A percentile compares a stretch with the other conserved stretches of the same genome.
Conservation (phyloP, 1,140 invertebrate genomes). For the Drosophila tropicalis region DNA sequence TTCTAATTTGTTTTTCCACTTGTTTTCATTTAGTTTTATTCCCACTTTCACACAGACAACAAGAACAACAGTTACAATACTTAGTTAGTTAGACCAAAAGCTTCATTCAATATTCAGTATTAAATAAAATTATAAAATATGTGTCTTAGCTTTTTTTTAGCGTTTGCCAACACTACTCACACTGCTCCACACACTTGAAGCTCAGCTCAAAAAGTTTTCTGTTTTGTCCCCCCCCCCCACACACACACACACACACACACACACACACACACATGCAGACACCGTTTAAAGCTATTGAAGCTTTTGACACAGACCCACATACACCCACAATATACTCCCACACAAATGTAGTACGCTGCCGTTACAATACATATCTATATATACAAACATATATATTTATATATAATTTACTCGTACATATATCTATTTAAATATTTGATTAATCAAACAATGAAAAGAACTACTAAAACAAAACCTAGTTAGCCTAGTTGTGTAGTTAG, state of each 20-base stretch:
- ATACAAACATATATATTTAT: conserved; percentile 42
- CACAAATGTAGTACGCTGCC: conserved; percentile 33
- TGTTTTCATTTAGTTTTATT: conserved; percentile 32
- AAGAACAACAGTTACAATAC: conserved; percentile 47
- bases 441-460: conserved; percentile 25
- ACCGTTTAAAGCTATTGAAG: conserved; percentile 34
- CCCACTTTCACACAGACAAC: conserved; percentile 30
- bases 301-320: conserved; percentile 43
- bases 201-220: conserved; percentile 35
- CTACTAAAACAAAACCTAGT: conserved; percentile 30
- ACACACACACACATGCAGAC: neutral
- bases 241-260: neutral
- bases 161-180: conserved; percentile 54
- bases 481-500: conserved; percentile 40
- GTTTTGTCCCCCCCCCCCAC: neutral
- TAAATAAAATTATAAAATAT: conserved; percentile 67
- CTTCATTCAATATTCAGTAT: conserved; percentile 61
- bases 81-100: conserved; percentile 73
- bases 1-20: conserved; percentile 24
- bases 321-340: neutral
- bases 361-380: conserved; percentile 50
- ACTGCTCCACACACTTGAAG: conserved; percentile 30
- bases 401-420: conserved; percentile 43
- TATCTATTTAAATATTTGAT: conserved; percentile 34
- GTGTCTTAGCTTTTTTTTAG: conserved; percentile 72